phyloP scores from a whole-genome alignment of 2,797 vertebrate species.

The Scyliorhinus canicula region DNA sequence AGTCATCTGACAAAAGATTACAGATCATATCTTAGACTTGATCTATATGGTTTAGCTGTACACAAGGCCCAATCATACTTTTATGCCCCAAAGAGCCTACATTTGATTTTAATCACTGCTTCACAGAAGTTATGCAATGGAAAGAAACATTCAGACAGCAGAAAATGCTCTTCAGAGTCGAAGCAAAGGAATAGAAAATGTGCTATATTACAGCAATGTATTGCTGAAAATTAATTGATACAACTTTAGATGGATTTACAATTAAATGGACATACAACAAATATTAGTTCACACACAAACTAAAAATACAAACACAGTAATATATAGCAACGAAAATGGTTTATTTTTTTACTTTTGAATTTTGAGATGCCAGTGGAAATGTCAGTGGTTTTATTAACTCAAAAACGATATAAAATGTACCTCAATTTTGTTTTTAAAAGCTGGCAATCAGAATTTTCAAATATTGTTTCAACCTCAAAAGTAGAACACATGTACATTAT shows the following conservation, averaged over 20 bases:
- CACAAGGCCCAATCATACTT: not conserved
- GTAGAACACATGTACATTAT: constrained; percentile 36
- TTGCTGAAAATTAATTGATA: not conserved
- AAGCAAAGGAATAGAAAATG: no score
- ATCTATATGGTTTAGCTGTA: not conserved
- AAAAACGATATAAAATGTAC: constrained; percentile 38
- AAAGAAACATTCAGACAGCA: not conserved
- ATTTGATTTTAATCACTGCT: not conserved
- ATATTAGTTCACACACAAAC: not conserved
- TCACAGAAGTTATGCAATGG: not conserved
- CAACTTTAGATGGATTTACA: not conserved
- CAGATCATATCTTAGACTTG: not conserved
- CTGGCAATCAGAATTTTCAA: constrained; percentile 26
- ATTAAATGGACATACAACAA: not conserved
- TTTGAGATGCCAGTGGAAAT: constrained; percentile 22
- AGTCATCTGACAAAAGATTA: not conserved
- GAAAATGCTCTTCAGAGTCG: no score
- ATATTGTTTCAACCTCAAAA: constrained; percentile 35
- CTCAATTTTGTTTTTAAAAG: constrained; percentile 12
- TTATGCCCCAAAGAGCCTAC: not conserved
- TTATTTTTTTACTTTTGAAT: constrained; percentile 27
- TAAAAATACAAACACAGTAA: constrained; percentile 7
- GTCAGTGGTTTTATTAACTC: constrained; percentile 18
- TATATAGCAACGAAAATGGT: constrained; percentile 27
- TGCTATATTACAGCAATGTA: not conserved